These are phyloP conservation scores for Euschistus heros DNA, from an alignment of 1,140 invertebrate species.

Conservation along the genomic window DNA sequence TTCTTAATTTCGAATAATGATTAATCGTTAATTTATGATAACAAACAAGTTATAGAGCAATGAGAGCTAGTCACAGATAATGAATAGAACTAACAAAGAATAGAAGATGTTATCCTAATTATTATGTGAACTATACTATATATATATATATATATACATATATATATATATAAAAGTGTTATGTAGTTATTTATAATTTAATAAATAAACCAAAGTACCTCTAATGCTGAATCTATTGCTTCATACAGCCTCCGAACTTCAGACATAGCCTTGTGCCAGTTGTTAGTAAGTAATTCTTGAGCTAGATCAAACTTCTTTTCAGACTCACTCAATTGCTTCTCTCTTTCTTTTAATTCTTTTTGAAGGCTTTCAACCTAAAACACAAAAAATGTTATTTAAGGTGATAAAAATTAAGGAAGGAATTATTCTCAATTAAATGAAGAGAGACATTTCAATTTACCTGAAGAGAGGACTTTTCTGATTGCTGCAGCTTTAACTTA, in stretches of 20 bases:
- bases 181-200: too few species aligned
- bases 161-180: too few species aligned
- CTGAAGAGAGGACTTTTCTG: conserved; percentile 15
- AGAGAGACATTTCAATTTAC: neutral
- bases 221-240: conserved; percentile 38
- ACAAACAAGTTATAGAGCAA: too few species aligned
- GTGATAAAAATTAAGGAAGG: neutral
- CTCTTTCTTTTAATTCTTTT: conserved; percentile 35
- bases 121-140: too few species aligned
- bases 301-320: conserved; percentile 34
- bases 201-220: too few species aligned
- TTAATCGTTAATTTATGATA: too few species aligned
- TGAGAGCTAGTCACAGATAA: too few species aligned
- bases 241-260: conserved; percentile 39
- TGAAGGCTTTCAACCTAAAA: conserved; percentile 24
- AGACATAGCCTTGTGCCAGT: conserved; percentile 35
- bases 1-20: too few species aligned
- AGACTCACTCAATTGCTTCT: conserved; percentile 35
- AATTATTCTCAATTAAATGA: too few species aligned
- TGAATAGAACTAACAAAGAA: too few species aligned
- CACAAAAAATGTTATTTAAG: neutral
- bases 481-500: conserved; percentile 4
- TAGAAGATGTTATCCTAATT: too few species aligned
- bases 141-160: too few species aligned
- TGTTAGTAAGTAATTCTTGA: conserved; percentile 36